phyloP scores from a whole-genome alignment of 2,888 invertebrate species.

The Caenorhabditis sulstoni region DNA sequence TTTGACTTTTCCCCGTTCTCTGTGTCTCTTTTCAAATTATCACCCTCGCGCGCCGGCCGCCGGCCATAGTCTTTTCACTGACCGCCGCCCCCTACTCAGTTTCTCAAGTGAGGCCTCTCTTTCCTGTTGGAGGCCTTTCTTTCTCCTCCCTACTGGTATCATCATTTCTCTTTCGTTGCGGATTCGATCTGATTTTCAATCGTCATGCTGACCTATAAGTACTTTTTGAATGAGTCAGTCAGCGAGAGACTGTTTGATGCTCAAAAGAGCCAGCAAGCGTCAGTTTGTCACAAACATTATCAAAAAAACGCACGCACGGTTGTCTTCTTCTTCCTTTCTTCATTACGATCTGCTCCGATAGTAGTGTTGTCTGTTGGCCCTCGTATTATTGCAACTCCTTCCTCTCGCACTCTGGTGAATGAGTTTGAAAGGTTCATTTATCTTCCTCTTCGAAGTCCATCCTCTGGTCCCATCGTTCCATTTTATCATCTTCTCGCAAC shows the following conservation, averaged over 20 bases:
- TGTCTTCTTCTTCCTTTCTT: conserved; percentile 18
- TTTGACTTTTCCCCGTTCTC: conserved; percentile 28
- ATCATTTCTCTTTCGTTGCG: not conserved
- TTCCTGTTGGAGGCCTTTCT: not conserved
- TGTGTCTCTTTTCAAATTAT: conserved; percentile 36
- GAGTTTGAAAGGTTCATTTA: not conserved
- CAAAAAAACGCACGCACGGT: conserved; percentile 29
- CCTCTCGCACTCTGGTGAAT: conserved; percentile 29
- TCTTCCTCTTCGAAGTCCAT: conserved; percentile 12
- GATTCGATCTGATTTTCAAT: not conserved
- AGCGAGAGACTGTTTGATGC: no score
- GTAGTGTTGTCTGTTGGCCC: not conserved
- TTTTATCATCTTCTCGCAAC: conserved; percentile 33
- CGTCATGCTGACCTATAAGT: no score
- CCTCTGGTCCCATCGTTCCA: conserved; percentile 30
- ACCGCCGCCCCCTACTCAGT: conserved; percentile 5
- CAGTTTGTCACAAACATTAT: conserved; percentile 26
- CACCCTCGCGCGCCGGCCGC: conserved; percentile 5
- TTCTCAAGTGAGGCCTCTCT: not conserved
- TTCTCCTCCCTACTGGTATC: not conserved
- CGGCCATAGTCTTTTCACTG: not conserved
- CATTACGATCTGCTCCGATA: conserved; percentile 40
- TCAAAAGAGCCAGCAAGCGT: conserved; percentile 2
- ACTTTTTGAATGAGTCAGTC: not conserved
- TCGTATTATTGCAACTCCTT: not conserved